Base-by-base conservation (phyloP, 2,888 invertebrate species). In the Metellina segmentata region DNA sequence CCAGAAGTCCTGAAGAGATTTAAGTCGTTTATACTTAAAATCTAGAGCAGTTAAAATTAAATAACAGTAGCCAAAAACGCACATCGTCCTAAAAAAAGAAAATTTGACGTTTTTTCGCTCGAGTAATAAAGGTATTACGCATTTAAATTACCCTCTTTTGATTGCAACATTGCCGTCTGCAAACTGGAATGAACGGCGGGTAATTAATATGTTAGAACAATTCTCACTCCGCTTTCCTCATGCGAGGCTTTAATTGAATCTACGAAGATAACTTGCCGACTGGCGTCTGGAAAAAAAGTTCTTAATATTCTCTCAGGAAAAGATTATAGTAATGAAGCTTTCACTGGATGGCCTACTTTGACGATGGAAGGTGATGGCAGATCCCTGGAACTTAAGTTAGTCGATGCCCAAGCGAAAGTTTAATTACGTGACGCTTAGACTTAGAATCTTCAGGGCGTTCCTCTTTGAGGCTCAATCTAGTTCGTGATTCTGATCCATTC, bases 291-390 rank as follows among this genome's bases (percentile, higher is more conserved):
- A n/a, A 34, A 34, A 34, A 34, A 34, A 34, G 34, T 34, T 5
- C 61, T 61, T 61, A 61, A 61, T 61, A 61, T 61, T 61, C 61
- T 34, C 61, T 9, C 5, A 53, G 52, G 51, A 79, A 61, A 61
- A 34, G 61, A 61, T 61, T 61, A 34, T 6, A 20, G 20, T 79
- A 79, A 79, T 79, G 79, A 79, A 79, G 19, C 20, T 34, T 79
- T 79, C 11, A 19, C 19, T 51, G 19, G 19, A 11, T 79, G 79
- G 79, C 79, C 79, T 79, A 79, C 53, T 53, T 79, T 51, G 77
- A 16, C n/a, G 19, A 53, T 79, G 79, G 34, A 34, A 61, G 34
- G 61, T 34, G 61, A 79, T n/a, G 34, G 51, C 16, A 8, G 51
- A 72, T 72, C 72, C 19, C 1, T 34, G 20, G 11, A 19, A 72